These are phyloP conservation scores for Leptodactylus fallax DNA, from an alignment of 2,797 vertebrate genomes.

Conservation along the genomic window DNA sequence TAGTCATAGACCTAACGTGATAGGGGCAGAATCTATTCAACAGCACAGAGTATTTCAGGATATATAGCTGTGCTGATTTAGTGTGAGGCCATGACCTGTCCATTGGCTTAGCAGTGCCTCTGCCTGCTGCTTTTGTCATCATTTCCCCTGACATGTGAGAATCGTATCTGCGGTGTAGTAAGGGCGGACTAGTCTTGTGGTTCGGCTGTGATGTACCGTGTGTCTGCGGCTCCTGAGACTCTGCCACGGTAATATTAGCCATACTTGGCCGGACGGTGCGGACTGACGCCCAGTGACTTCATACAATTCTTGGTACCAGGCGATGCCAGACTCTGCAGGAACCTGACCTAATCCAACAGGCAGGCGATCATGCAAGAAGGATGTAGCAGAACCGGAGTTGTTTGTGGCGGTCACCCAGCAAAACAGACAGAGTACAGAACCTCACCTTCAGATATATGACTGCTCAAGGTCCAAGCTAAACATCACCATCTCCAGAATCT, in stretches of 20 bases:
- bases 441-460: not conserved
- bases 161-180: not conserved
- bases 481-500: not conserved
- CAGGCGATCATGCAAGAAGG: not conserved
- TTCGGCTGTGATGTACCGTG: not conserved
- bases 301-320: not conserved
- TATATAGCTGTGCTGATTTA: not conserved
- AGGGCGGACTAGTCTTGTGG: not conserved
- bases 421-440: not conserved
- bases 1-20: not conserved
- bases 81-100: not conserved
- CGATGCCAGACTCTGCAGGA: not conserved
- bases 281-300: not conserved
- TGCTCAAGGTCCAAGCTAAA: not conserved
- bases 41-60: constrained; percentile 12
- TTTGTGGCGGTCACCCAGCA: not conserved
- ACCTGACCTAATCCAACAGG: not conserved
- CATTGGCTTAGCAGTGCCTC: not conserved
- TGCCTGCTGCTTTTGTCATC: not conserved
- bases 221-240: not conserved
- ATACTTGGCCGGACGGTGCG: not conserved
- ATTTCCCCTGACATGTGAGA: not conserved
- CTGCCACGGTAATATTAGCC: not conserved
- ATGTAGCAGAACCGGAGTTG: not conserved
- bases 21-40: not conserved